Evolutionary conservation across 2,888 invertebrate species (phyloP), one percentile per base, ranked within the genome.

Genomic region (Proisotoma minuta): DNA sequence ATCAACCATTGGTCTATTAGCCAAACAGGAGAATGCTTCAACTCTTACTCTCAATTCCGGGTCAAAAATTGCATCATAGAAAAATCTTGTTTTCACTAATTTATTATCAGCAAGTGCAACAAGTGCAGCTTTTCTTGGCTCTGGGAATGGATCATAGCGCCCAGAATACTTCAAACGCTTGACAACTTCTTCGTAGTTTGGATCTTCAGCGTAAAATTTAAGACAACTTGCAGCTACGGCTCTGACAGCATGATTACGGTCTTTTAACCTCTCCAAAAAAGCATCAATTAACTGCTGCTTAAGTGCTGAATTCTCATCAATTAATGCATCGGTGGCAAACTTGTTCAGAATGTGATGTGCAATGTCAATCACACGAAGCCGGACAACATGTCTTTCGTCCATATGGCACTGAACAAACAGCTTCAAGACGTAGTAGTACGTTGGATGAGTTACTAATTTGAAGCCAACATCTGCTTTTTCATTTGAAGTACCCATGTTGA

Each of bases 1-100:
- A 2, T 20, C 3, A 2, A 39, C 56, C 20, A 47, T 26, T 23
- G 20, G 53, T 57, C 23, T 62, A 26, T 8, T 34, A 12, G n/a
- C 24, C 4, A 57, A 28, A 3, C 26, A 23, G 18, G 24, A 10
- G 1, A 53, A 59, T 2, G 62, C 62, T 18, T 62, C 62, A 8
- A 28, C 18, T 26, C 62, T n/a, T 4, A 62, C 62, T 5, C 20
- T 23, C 1, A n/a, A n/a, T n/a, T 24, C 50, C 26, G 24, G 8
- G 24, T 62, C 62, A 49, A 62, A 62, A 1, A 57, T 59, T 15
- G 48, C 54, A n/a, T 62, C 62, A 23, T 53, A 58, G 20, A 62
- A 62, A 23, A 53, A 62, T 5, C 48, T 15, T 12, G 24, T 5
- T 40, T 48, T 43, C 23, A 43, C 40, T 15, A n/a, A 18, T 1